Conservation (phyloP, 2,888 invertebrate genomes). For the Ochropleura leucogaster region DNA sequence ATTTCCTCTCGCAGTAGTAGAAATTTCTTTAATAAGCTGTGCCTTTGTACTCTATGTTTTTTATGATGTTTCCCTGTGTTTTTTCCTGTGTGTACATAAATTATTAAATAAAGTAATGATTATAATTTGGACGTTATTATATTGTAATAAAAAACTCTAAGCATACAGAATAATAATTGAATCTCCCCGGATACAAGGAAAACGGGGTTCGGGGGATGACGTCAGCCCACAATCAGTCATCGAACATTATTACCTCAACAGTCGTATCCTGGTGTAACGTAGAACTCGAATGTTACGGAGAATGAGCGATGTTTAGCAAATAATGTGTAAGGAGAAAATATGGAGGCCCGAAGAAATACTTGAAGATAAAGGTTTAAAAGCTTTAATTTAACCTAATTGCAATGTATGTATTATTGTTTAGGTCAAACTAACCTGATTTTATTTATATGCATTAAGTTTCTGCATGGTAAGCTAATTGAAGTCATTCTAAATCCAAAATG, state of each 20-base stretch:
- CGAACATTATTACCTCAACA: constrained; percentile 3
- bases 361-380: not conserved
- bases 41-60: too few species aligned
- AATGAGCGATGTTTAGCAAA: not conserved
- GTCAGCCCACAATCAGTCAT: constrained; percentile 32
- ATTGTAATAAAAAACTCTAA: not conserved
- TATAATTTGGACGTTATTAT: not conserved
- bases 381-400: too few species aligned
- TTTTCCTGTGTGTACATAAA: too few species aligned
- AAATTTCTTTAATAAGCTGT: too few species aligned
- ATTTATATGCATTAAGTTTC: too few species aligned
- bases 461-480: too few species aligned
- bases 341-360: not conserved
- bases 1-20: too few species aligned
- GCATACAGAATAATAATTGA: constrained; percentile 21
- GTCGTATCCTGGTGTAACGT: constrained; percentile 20
- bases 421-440: too few species aligned
- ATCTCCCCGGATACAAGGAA: constrained; percentile 46
- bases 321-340: not conserved
- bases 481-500: too few species aligned
- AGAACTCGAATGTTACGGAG: not conserved
- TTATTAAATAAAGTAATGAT: not conserved
- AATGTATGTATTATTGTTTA: too few species aligned
- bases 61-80: too few species aligned
- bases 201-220: constrained; percentile 36